A percentile compares a stretch with the other conserved stretches of the same genome.
Conservation (phyloP, 2,113 vertebrate genomes). For the Beaufortia kweichowensis region DNA sequence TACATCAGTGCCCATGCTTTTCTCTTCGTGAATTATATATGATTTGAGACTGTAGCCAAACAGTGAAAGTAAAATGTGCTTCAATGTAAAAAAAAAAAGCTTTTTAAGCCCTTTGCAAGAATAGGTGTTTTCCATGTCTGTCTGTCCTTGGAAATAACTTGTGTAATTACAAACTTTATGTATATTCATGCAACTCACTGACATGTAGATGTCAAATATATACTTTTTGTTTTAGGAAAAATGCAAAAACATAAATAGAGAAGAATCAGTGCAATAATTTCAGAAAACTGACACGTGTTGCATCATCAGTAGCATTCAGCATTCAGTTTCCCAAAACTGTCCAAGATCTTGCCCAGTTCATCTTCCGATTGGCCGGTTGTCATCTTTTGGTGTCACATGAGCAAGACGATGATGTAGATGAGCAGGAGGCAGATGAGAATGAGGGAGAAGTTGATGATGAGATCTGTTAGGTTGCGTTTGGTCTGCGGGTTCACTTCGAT, state of each 20-base stretch:
- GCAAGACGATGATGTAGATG: slow-evolving; percentile 97
- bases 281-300: not conserved
- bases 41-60: not conserved
- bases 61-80: not conserved
- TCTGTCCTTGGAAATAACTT: not conserved
- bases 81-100: not conserved
- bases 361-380: not conserved
- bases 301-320: not conserved
- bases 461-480: slow-evolving; percentile 92
- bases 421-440: slow-evolving; percentile 97
- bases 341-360: not conserved
- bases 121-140: no score
- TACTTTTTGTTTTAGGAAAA: not conserved
- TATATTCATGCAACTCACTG: not conserved
- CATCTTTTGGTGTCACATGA: slow-evolving; percentile 75
- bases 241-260: not conserved
- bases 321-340: not conserved
- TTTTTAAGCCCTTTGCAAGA: not conserved
- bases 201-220: slow-evolving; percentile 1
- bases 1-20: not conserved
- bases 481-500: slow-evolving; percentile 95
- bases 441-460: slow-evolving; percentile 97
- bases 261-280: not conserved
- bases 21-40: not conserved
- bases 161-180: not conserved